These are phyloP conservation scores for Phodopus roborovskii DNA, from an alignment of 2,113 vertebrate species.

Conservation along the genomic window DNA sequence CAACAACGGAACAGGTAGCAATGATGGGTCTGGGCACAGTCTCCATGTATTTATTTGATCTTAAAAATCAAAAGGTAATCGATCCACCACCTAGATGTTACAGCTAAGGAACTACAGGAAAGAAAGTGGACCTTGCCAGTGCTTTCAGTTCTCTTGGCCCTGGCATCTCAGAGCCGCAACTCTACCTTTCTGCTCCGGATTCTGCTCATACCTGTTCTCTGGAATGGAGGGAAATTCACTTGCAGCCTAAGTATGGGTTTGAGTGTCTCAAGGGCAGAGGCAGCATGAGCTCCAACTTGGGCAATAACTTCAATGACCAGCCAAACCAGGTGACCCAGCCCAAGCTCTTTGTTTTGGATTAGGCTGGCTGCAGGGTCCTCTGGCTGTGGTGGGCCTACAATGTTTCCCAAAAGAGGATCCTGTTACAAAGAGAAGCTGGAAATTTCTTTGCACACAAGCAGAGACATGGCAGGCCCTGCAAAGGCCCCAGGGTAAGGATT, in stretches of 20 bases:
- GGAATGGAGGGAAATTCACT: constrained; percentile 7
- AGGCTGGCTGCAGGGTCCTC: constrained; percentile 72
- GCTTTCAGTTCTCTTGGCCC: neutral
- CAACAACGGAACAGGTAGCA: neutral
- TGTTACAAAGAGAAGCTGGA: constrained; percentile 89
- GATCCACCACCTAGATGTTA: neutral
- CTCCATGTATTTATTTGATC: neutral
- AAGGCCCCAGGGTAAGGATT: constrained; percentile 92
- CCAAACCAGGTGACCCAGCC: constrained; percentile 69
- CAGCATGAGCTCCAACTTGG: constrained; percentile 46
- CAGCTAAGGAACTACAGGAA: neutral
- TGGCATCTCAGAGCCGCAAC: neutral
- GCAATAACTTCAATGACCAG: constrained; percentile 28
- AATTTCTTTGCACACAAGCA: constrained; percentile 91
- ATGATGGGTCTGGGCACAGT: neutral
- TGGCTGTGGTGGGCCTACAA: constrained; percentile 82
- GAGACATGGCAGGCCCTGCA: constrained; percentile 87
- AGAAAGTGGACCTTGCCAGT: neutral
- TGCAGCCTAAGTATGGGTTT: constrained; percentile 29
- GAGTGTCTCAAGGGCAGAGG: neutral
- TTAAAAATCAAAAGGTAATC: neutral
- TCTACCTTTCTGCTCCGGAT: constrained; percentile 9
- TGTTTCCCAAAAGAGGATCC: constrained; percentile 85
- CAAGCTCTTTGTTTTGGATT: constrained; percentile 76
- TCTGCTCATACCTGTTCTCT: constrained; percentile 22